Base-by-base conservation (phyloP, 2,888 invertebrate species). In the Dasypolia templi region DNA sequence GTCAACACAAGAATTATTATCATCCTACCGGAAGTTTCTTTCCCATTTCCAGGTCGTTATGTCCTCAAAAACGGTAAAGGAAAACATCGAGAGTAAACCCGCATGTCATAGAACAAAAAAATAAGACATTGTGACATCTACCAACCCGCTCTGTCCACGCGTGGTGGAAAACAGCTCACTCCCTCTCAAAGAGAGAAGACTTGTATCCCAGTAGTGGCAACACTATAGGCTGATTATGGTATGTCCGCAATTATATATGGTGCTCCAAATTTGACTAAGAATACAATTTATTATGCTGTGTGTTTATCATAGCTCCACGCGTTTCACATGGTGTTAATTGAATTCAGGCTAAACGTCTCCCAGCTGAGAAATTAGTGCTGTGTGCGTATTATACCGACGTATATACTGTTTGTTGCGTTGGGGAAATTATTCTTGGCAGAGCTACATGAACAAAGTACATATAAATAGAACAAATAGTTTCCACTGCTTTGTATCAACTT, bases 351-450 rank as follows among this genome's bases (percentile, higher is more conserved):
- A 35, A 66, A 83, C 44, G 66, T 78, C 26, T 72, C 62, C 63
- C 66, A 11, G 53, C 22, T 72, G 83, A 66, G 65, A 83, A 73
- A 83, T 81, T 83, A 73, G 32, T 49, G 17, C 22, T 66, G 53
- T n/a, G n/a, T n/a, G n/a, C n/a, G n/a, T 62, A 58, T 68, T 68
- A 53, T 68, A 59, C 55, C n/a, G 58, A 70, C 46, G 39, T 69
- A 12, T 39, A 11, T 39, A 39, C n/a, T n/a, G n/a, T n/a, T n/a
- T n/a, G n/a, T n/a, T n/a, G n/a, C n/a, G 32, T 53, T 78, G 4
- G 42, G 39, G 7, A 66, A 32, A 62, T 46, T 14, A 46, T 14
- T 49, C 9, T 32, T 19, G 19, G 9, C 4, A 32, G 9, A 17
- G n/a, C 32, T 53, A 26, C n/a, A 32, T 17, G 22, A 67, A 19